Evolutionary conservation across 1,140 invertebrate genomes (phyloP).

Genomic region (Coptotermes formosanus): DNA sequence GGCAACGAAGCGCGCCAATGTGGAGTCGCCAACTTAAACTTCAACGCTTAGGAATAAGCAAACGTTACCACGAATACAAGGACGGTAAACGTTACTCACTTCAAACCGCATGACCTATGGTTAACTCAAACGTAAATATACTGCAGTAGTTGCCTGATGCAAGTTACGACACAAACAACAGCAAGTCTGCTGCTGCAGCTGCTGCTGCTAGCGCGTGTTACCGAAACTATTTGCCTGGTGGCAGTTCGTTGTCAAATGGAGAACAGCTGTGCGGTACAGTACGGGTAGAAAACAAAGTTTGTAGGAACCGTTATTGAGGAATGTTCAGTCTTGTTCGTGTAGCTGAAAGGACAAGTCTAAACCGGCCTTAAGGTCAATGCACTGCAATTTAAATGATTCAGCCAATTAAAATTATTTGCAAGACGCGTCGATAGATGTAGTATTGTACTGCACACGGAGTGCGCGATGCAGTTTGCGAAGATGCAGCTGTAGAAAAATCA

Average conservation of each 20-base stretch:
- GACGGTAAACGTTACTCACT: too few species aligned
- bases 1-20: neutral
- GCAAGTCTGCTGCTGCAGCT: too few species aligned
- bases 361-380: neutral
- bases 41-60: too few species aligned
- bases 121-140: too few species aligned
- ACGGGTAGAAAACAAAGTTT: neutral
- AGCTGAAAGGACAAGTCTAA: neutral
- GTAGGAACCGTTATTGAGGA: neutral
- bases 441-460: neutral
- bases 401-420: neutral
- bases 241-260: neutral
- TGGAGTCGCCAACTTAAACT: neutral
- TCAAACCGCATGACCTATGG: too few species aligned
- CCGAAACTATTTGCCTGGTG: too few species aligned
- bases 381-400: neutral
- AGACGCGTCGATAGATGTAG: too few species aligned
- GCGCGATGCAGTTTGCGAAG: neutral
- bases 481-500: neutral
- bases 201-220: too few species aligned
- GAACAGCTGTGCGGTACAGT: slow-evolving; percentile 2
- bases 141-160: too few species aligned
- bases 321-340: neutral
- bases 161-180: too few species aligned
- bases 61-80: too few species aligned